A percentile compares a stretch with the other conserved stretches of the same genome.
phyloP scores from a whole-genome alignment of 2,113 vertebrate species.

The Oxygymnocypris stewartii region DNA sequence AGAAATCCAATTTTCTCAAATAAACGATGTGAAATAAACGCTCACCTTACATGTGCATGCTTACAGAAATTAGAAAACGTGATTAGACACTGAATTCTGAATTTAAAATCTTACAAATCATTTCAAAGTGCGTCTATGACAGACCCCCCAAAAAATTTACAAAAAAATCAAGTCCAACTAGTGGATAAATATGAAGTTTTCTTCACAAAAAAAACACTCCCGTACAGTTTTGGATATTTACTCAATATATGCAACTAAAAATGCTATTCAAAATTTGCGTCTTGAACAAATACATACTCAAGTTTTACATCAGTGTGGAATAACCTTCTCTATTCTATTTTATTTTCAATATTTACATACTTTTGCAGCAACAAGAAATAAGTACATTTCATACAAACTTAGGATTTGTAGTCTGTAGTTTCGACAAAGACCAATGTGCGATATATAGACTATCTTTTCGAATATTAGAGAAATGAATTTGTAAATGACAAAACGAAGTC shows the following conservation, averaged over 20 bases:
- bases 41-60: constrained; percentile 97
- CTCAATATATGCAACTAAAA: constrained; percentile 97
- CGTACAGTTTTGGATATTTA: constrained; percentile 99
- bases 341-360: constrained; percentile 83
- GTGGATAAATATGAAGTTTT: constrained; percentile 88
- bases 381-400: constrained; percentile 65
- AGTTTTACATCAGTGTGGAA: constrained; percentile 81
- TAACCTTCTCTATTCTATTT: constrained; percentile 87
- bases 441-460: constrained; percentile 58
- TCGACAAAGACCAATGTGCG: constrained; percentile 60
- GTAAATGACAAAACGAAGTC: constrained; percentile 53
- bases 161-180: constrained; percentile 81
- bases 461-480: constrained; percentile 59
- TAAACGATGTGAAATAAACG: constrained; percentile 87
- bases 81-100: constrained; percentile 89
- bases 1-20: constrained; percentile 80
- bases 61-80: constrained; percentile 92
- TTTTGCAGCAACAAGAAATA: constrained; percentile 67
- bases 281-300: constrained; percentile 92
- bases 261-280: constrained; percentile 98
- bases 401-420: constrained; percentile 57
- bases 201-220: constrained; percentile 87
- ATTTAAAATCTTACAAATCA: constrained; percentile 90
- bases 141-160: constrained; percentile 67
- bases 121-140: constrained; percentile 87